phyloP scores from a whole-genome alignment of 2,797 vertebrate species.

The Coranthus polyacanthus region DNA sequence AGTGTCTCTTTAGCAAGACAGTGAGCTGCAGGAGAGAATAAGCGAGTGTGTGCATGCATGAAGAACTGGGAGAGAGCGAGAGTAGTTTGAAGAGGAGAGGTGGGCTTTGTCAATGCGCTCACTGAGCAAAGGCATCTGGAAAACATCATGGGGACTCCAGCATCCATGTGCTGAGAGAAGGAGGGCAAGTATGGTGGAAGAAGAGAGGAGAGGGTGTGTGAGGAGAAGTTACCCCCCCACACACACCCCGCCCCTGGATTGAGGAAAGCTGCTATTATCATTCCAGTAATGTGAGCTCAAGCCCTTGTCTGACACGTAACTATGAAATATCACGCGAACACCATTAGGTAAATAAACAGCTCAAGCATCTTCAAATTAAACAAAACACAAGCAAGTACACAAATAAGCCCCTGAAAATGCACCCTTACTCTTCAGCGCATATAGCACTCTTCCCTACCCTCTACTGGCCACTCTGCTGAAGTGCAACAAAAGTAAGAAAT shows the following conservation, averaged over 20 bases:
- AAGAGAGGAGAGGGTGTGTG: slow-evolving; percentile 61
- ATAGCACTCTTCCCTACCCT: slow-evolving; percentile 64
- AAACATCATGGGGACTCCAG: slow-evolving; percentile 82
- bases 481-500: slow-evolving; percentile 10
- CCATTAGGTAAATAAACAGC: slow-evolving; percentile 85
- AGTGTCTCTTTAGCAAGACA: slow-evolving; percentile 77
- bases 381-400: slow-evolving; percentile 68
- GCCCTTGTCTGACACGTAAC: slow-evolving; percentile 81
- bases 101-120: slow-evolving; percentile 65
- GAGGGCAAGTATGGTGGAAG: slow-evolving; percentile 66
- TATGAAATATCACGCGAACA: slow-evolving; percentile 86
- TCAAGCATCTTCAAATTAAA: slow-evolving; percentile 80
- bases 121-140: slow-evolving; percentile 82
- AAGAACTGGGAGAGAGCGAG: slow-evolving; percentile 38
- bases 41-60: slow-evolving; percentile 25
- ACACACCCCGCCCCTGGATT: slow-evolving; percentile 62
- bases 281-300: slow-evolving; percentile 87
- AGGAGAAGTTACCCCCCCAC: slow-evolving; percentile 57
- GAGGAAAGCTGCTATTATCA: slow-evolving; percentile 86
- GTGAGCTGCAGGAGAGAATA: slow-evolving; percentile 59
- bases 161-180: slow-evolving; percentile 74
- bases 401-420: slow-evolving; percentile 25
- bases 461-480: slow-evolving; percentile 68
- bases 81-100: slow-evolving; percentile 57
- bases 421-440: slow-evolving; percentile 1